phyloP scores from a whole-genome alignment of 2,888 invertebrate genomes.

The Blomia tropicalis region DNA sequence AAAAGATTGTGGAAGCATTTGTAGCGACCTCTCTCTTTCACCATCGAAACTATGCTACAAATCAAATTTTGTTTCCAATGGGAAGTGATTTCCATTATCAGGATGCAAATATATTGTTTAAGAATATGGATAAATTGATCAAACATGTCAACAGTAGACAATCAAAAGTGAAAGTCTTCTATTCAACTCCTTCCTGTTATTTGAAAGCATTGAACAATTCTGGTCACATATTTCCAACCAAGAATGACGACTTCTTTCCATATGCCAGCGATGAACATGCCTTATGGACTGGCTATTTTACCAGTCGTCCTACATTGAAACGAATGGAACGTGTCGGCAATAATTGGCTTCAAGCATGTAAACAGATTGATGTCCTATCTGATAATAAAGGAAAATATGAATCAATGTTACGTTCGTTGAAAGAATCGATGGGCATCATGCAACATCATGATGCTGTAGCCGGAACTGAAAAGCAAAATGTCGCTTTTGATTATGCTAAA shows the following conservation, averaged over 20 bases:
- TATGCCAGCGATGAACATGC: slow-evolving; percentile 67
- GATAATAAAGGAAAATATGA: not conserved
- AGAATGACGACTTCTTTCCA: slow-evolving; percentile 72
- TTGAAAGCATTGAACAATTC: slow-evolving; percentile 44
- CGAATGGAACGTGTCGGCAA: slow-evolving; percentile 35
- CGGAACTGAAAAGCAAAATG: slow-evolving; percentile 37
- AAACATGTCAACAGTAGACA: slow-evolving; percentile 45
- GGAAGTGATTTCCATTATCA: slow-evolving; percentile 21
- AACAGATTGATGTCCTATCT: slow-evolving; percentile 21
- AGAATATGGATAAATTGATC: slow-evolving; percentile 69
- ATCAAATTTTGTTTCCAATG: slow-evolving; percentile 21
- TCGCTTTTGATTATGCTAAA: slow-evolving; percentile 68
- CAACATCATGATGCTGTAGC: slow-evolving; percentile 88
- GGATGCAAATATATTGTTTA: slow-evolving; percentile 47
- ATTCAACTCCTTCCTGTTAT: slow-evolving; percentile 45
- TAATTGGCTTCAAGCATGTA: slow-evolving; percentile 32
- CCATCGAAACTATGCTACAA: not conserved
- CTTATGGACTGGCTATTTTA: slow-evolving; percentile 80
- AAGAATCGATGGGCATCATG: slow-evolving; percentile 35
- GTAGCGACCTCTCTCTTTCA: not conserved
- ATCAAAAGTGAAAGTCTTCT: slow-evolving; percentile 45
- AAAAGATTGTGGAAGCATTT: slow-evolving; percentile 11
- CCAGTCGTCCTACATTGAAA: slow-evolving; percentile 47
- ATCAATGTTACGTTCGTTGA: not conserved
- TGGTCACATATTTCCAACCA: slow-evolving; percentile 32